Base-by-base conservation (phyloP, 2,797 vertebrate genomes). In the Cyprinella venusta region DNA sequence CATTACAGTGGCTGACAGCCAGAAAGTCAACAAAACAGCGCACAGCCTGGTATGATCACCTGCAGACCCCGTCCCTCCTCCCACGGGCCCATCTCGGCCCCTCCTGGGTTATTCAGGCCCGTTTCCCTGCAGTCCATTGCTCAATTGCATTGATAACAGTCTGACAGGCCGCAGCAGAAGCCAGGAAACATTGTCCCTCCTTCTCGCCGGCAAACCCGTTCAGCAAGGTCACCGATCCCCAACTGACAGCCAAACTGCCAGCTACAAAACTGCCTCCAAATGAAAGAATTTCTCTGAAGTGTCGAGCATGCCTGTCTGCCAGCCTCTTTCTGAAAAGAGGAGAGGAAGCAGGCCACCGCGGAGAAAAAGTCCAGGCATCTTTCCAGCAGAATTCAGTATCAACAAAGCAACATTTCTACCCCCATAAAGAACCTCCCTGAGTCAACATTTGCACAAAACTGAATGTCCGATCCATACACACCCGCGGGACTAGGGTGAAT, bases 1-100 rank as follows among this genome's bases (percentile, higher is more conserved):
- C 92, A 94, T 94, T 94, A 94, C 88, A 38, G 86, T 82, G 77
- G 81, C 90, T 93, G 94, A 94, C 93, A 94, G 92, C 86, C 82
- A 85, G 85, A 88, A 71, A 83, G 88, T 88, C 89, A 87, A 88
- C 89, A 88, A 78, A 91, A 89, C 82, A 81, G 86, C 86, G 87
- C 90, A 87, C 88, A 89, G 86, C 90, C 86, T 88, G 87, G 87
- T 79, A 61, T 88, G 86, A 54, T 90, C 89, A 87, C 89, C 89
- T 87, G 87, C 75, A 90, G 89, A 86, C 64, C 76, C 56, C 61
- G 42, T 36, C 19, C 76, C 81, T 75, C 76, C 71, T 80, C 85
- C 36, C 67, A 48, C 2, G 8, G 70, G 64, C 70, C 24, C 76
- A 50, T 69, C 68, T 67, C 45, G 69, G 59, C 64, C 48, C 69